Base-by-base conservation (phyloP, 2,113 vertebrate species). In the Typhlomys cinereus region DNA sequence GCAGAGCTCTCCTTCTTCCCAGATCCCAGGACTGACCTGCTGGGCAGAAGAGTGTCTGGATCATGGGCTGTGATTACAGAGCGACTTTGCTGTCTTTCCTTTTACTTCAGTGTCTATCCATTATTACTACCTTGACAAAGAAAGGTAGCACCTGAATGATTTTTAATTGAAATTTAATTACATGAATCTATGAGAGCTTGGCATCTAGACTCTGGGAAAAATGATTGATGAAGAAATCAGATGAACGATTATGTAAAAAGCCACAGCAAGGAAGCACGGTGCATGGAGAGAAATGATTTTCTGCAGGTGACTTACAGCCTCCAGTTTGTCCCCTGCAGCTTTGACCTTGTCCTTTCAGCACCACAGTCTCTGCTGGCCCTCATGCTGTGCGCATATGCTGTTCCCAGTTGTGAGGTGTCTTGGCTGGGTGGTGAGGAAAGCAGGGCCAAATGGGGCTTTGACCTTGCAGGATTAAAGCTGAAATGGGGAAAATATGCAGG, bases 151-250 rank as follows among this genome's bases (percentile, higher is more conserved):
- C 69, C 46, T 36, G 31, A 34, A 48, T 46, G 31, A n/a, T 80
- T 87, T 93, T 83, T 46, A 67, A 64, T 46, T 36, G 9, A 54
- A 80, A 74, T 73, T 85, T 87, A 89, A 76, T 94, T 71, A 66
- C 48, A 25, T 13, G 67, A 25, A 15, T 91, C 90, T 90, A 4
- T 50, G 85, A 70, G 81, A 69, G 81, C 54, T 83, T 88, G 88
- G 78, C 82, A n/a, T n/a, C 14, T 67, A 81, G 57, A 54, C 81
- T 57, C 48, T 10, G 4, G 71, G 46, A 79, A 29, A 57, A 81
- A 41, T 48, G 76, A 64, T 15, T 48, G 64, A 29, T 3, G 20
- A 18, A 27, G n/a, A 29, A 41, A 44, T 62, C 64, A 62, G 79
- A 64, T 7, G 57, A 78, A 17, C 5, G 29, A 69, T 36, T 46